A percentile compares a stretch with the other conserved stretches of the same genome.
These are phyloP conservation scores for Callaeas wilsoni DNA, from an alignment of 2,113 vertebrate genomes.

Conservation along the genomic window DNA sequence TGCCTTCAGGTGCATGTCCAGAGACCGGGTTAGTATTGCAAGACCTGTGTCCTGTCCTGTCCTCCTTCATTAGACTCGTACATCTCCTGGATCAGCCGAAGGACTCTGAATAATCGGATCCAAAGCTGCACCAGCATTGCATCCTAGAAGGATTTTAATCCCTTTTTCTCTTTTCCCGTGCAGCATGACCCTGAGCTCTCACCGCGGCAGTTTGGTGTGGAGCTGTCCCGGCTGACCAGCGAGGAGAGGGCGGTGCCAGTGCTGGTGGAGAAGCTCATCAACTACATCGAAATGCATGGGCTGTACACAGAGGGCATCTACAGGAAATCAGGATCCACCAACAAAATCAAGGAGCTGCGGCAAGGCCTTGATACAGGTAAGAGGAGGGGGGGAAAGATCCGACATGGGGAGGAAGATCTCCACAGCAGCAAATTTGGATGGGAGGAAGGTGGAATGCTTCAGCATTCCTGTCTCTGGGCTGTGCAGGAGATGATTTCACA, in stretches of 20 bases:
- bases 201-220: slow-evolving; percentile 90
- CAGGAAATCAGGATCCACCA: slow-evolving; percentile 93
- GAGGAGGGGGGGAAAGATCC: not conserved
- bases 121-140: not conserved
- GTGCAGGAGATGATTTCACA: not conserved
- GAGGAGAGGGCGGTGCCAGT: slow-evolving; percentile 90
- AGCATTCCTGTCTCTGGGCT: accelerated
- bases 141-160: not conserved
- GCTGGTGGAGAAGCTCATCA: slow-evolving; percentile 96
- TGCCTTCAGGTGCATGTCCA: not conserved
- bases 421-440: not conserved
- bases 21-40: accelerated
- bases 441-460: not conserved
- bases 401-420: accelerated
- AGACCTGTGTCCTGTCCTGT: not conserved
- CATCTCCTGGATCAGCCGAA: not conserved
- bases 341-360: slow-evolving; percentile 96
- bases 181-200: slow-evolving; percentile 94
- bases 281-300: slow-evolving; percentile 98
- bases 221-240: slow-evolving; percentile 89
- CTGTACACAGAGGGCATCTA: slow-evolving; percentile 98
- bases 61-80: not conserved
- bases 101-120: not conserved
- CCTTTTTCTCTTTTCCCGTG: not conserved
- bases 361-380: slow-evolving; percentile 91